These are phyloP conservation scores for Setophaga petechia DNA, from an alignment of 2,113 vertebrate genomes.

Conservation along the genomic window DNA sequence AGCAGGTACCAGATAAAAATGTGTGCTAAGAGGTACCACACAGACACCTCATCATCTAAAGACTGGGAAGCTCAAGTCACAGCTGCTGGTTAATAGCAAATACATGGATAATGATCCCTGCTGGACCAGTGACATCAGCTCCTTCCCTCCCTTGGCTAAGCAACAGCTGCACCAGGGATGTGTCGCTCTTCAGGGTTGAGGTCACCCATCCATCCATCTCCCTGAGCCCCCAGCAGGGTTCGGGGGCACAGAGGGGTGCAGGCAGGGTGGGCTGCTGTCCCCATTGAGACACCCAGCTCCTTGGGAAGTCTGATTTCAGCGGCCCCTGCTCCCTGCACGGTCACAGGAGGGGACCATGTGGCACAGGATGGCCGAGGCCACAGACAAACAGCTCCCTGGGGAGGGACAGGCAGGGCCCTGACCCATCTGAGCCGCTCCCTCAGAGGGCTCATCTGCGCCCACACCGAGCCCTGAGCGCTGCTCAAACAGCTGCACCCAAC, in stretches of 20 bases:
- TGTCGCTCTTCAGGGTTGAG: background rate
- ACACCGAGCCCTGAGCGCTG: background rate
- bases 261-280: background rate
- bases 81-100: background rate
- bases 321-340: background rate
- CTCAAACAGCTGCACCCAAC: background rate
- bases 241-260: background rate
- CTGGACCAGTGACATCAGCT: background rate
- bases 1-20: background rate
- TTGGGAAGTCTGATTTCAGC: background rate
- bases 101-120: fast-evolving
- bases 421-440: background rate
- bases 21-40: background rate
- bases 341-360: fast-evolving
- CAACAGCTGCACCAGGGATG: background rate
- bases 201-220: background rate
- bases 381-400: background rate
- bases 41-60: background rate
- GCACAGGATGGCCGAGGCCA: background rate
- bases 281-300: background rate
- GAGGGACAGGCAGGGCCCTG: background rate
- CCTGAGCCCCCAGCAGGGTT: background rate
- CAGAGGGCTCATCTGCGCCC: background rate
- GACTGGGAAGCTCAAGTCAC: background rate
- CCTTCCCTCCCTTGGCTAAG: background rate